A percentile compares a stretch with the other conserved stretches of the same genome.
Evolutionary conservation across 2,113 vertebrate species (phyloP).

Genomic region (Pavo muticus): DNA sequence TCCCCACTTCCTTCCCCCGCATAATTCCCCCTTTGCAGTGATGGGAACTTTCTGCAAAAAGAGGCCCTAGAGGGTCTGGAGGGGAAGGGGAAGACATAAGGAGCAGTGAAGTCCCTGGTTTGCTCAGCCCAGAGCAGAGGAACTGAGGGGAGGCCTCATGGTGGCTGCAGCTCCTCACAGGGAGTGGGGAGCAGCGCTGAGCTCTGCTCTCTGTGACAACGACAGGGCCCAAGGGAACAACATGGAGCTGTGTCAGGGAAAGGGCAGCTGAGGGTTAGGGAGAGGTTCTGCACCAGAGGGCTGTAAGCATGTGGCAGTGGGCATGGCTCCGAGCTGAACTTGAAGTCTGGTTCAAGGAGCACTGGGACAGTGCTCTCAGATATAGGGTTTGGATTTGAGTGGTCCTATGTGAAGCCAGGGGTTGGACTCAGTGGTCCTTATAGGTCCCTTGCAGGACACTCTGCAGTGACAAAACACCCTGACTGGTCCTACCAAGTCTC

Average conservation of each 20-base stretch:
- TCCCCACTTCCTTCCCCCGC: rapidly evolving
- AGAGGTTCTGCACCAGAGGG: neutral
- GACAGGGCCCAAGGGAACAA: neutral
- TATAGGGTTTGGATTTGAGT: neutral
- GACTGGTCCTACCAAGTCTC: neutral
- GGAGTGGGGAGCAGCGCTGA: neutral
- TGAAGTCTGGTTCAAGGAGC: neutral
- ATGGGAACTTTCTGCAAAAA: neutral
- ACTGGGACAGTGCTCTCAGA: neutral
- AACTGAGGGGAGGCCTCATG: neutral
- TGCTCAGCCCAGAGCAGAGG: neutral
- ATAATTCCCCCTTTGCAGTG: neutral
- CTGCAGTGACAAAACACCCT: neutral
- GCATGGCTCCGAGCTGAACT: neutral
- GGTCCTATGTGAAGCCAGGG: neutral
- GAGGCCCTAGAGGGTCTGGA: neutral
- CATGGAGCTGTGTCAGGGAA: neutral
- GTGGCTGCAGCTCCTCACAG: neutral
- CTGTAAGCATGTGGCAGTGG: neutral
- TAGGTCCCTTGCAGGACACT: neutral
- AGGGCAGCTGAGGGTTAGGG: neutral
- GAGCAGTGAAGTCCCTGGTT: neutral
- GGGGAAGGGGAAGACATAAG: neutral
- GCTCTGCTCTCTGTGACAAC: neutral
- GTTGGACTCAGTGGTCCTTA: neutral